Evolutionary conservation across 2,888 invertebrate species (phyloP), one percentile per base, ranked within the genome.

Genomic region (Callosobruchus maculatus): DNA sequence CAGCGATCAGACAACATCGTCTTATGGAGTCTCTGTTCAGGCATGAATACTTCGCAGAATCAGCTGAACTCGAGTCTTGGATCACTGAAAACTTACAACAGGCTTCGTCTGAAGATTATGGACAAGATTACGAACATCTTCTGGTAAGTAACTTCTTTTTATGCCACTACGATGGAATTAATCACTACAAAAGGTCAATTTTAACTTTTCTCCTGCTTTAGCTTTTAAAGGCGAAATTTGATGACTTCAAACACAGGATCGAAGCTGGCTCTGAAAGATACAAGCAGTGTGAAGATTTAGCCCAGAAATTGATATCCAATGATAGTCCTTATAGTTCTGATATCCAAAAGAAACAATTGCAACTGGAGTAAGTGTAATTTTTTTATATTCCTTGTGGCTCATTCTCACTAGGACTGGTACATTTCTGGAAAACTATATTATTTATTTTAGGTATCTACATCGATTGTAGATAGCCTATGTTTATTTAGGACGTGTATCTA

Each of bases 61-160:
- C 95, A 71, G 93, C 93, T 1, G 97, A 97, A 83, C 89, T 98
- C 68, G 96, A 97, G 84, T 91, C 93, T 81, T 98, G 97, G 97
- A 96, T 98, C 72, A 92, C 93, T 77, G 97, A 97, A 81, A 96
- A 97, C 85, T 92, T 95, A 83, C 94, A 95, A 72, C 93, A 94
- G 0, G 97, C 97, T 0, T 93, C 94, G 71, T 95, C 95, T 74
- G 97, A 97, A 83, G 98, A 98, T 85, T 97, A 96, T 82, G 98
- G 98, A 0, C 95, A 95, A 85, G 98, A 98, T 86, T 97, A 94
- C 82, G 97, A 97, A 82, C 97, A 97, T 88, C 87, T 97, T 72
- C 85, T 95, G 88, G 93, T 95, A 81, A 84, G 84, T 79, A 1
- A n/a, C n/a, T n/a, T n/a, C n/a, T n/a, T n/a, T n/a, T n/a, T n/a